Conservation (phyloP, 1,140 invertebrate genomes). For the Drosophila varians region DNA sequence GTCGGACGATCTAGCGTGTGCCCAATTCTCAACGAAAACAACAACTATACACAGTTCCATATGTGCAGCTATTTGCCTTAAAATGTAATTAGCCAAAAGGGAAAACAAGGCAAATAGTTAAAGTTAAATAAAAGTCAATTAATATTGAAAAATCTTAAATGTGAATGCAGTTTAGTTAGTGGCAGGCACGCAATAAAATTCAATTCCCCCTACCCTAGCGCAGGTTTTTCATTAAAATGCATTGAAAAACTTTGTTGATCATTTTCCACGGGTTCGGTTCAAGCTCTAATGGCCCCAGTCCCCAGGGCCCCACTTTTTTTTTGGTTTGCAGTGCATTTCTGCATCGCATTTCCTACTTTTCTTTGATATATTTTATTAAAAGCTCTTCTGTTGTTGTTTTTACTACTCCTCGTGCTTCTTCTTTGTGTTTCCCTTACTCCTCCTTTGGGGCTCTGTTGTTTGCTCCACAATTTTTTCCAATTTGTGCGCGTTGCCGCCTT, state of each 20-base stretch:
- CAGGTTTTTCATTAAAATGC: not conserved
- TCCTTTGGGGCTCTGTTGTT: slow-evolving; percentile 26
- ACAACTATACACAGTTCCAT: slow-evolving; percentile 43
- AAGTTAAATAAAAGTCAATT: slow-evolving; percentile 5
- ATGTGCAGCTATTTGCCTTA: slow-evolving; percentile 64
- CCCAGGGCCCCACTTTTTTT: not conserved
- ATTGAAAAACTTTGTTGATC: slow-evolving; percentile 31
- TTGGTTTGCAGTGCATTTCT: slow-evolving; percentile 45
- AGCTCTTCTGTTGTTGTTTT: slow-evolving; percentile 10
- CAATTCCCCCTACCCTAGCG: too few species aligned
- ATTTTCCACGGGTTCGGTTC: slow-evolving; percentile 15
- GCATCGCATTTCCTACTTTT: slow-evolving; percentile 61
- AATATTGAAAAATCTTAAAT: slow-evolving; percentile 6
- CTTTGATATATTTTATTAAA: slow-evolving; percentile 47
- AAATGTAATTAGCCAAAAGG: slow-evolving; percentile 12
- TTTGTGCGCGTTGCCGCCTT: slow-evolving; percentile 54
- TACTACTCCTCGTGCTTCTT: slow-evolving; percentile 29
- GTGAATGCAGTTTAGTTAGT: slow-evolving; percentile 56
- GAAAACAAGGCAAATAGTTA: slow-evolving; percentile 8
- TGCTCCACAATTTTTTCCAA: slow-evolving; percentile 56
- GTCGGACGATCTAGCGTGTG: slow-evolving; percentile 72
- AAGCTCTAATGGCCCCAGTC: not conserved
- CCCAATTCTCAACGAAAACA: slow-evolving; percentile 51
- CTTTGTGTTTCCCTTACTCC: slow-evolving; percentile 23
- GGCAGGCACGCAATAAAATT: slow-evolving; percentile 16